Evolutionary conservation across 2,888 invertebrate genomes (phyloP), one percentile per base, ranked within the genome.

Genomic region (Amiota minor): DNA sequence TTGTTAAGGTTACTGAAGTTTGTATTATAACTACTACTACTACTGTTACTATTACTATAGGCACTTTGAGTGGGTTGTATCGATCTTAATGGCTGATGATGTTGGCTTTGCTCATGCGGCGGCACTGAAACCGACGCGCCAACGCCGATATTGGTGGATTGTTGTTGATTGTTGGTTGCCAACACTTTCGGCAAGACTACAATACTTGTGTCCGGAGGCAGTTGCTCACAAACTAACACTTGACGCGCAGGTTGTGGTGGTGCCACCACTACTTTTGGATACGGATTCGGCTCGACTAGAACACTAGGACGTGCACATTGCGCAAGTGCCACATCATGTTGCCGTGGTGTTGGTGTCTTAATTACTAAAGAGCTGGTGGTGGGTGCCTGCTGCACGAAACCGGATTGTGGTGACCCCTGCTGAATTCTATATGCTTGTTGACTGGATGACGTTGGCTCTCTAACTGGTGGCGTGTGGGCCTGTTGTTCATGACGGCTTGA

Each of bases 231-330:
- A 2, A 74, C 75, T 0, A 76, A 62, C 14, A 76, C 45, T n/a
- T 79, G 78, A 4, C 81, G 77, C 70, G 72, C 77, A 1, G 73
- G 67, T 72, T 78, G 77, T 10, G 50, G 11, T 1, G 75, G 72
- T 71, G 77, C 76, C 50, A 75, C 72, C 50, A 53, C n/a, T 18
- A 75, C 71, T 71, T 82, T 86, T 46, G 88, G 86, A 74, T 78
- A 87, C 0, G 87, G 88, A 79, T 87, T 88, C 1, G 85, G 83
- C 75, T 88, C 88, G 74, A 88, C 64, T 23, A 68, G 67, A 0
- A 88, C 88, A 72, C 87, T 88, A n/a, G 88, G 88, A 14, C 88
- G 82, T 8, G 67, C 50, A 11, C 53, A 53, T 18, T 68, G 67
- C 9, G 67, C 20, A 2, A 23, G 67, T 1, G 35, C 47, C 9